Percentiles rank a stretch among this genome's conserved stretches.
Evolutionary conservation across 37 sponge, comb jelly and placozoan species (phyloP).

Genomic region (Diacarnus erythraeanus): DNA sequence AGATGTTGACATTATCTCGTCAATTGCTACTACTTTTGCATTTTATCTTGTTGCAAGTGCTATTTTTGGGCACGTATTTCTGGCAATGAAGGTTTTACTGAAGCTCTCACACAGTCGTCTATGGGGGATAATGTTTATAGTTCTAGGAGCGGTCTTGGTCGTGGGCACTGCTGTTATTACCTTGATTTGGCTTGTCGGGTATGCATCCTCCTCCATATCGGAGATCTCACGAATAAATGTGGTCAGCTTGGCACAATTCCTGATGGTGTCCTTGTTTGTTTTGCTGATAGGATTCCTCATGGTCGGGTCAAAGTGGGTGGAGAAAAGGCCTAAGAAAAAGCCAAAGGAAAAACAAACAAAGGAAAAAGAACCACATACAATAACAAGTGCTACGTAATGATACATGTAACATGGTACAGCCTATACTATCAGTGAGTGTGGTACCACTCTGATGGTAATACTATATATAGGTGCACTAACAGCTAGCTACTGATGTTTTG

Average conservation of each 20-base stretch:
- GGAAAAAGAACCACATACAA: neutral
- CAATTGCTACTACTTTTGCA: slow-evolving; percentile 41
- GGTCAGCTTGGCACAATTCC: slow-evolving; percentile 11
- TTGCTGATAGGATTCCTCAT: slow-evolving; percentile 32
- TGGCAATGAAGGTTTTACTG: slow-evolving; percentile 33
- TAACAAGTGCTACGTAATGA: no score
- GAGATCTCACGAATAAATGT: slow-evolving; percentile 14
- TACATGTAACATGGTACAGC: no score
- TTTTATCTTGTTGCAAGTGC: slow-evolving; percentile 42
- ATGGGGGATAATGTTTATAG: slow-evolving; percentile 42
- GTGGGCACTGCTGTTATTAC: neutral
- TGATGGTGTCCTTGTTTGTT: slow-evolving; percentile 17
- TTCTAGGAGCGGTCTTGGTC: neutral
- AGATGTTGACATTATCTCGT: slow-evolving; percentile 39
- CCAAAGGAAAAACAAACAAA: neutral
- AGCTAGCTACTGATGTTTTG: no score
- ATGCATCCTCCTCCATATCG: neutral
- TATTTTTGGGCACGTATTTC: slow-evolving; percentile 25
- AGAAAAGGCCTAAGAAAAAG: neutral
- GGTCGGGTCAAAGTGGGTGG: neutral
- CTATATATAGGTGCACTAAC: no score
- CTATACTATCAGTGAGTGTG: no score
- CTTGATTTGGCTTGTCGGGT: neutral
- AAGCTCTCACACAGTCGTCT: slow-evolving; percentile 21
- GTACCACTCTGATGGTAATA: no score